These are phyloP conservation scores for Apogon hyalosoma DNA, from an alignment of 2,797 vertebrate species.

Conservation along the genomic window DNA sequence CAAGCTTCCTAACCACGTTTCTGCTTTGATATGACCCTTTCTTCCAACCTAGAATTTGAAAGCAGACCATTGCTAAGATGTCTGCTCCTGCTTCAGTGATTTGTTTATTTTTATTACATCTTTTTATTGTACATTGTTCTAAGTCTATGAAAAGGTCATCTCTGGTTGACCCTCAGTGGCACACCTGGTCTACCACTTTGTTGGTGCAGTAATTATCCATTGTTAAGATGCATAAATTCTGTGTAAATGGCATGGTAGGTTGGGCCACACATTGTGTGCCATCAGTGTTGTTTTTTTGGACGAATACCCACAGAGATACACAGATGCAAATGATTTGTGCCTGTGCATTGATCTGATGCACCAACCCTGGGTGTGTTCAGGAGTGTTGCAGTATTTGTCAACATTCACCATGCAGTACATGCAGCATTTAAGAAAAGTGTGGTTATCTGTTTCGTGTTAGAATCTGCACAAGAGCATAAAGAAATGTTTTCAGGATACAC, in stretches of 20 bases:
- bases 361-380: constrained; percentile 35
- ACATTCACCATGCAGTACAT: background rate
- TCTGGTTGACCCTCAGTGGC: constrained; percentile 12
- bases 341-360: constrained; percentile 54
- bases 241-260: constrained; percentile 10
- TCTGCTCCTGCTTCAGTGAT: background rate
- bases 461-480: constrained; percentile 12
- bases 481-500: constrained; percentile 33
- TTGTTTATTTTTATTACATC: background rate
- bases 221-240: background rate
- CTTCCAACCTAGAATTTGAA: background rate
- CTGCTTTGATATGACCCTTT: constrained; percentile 7
- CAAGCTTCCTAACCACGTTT: background rate
- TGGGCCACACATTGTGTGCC: constrained; percentile 17
- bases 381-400: constrained; percentile 31
- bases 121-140: background rate
- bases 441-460: constrained; percentile 18
- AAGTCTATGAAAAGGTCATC: constrained; percentile 16
- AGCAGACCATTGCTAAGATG: background rate
- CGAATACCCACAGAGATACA: constrained; percentile 15
- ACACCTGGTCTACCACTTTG: constrained; percentile 12
- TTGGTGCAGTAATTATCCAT: constrained; percentile 9
- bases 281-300: constrained; percentile 9
- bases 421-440: background rate
- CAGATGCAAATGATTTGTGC: constrained; percentile 45